Evolutionary conservation across 2,888 invertebrate species (phyloP), one percentile per base, ranked within the genome.

Genomic region (Plagodis pulveraria): DNA sequence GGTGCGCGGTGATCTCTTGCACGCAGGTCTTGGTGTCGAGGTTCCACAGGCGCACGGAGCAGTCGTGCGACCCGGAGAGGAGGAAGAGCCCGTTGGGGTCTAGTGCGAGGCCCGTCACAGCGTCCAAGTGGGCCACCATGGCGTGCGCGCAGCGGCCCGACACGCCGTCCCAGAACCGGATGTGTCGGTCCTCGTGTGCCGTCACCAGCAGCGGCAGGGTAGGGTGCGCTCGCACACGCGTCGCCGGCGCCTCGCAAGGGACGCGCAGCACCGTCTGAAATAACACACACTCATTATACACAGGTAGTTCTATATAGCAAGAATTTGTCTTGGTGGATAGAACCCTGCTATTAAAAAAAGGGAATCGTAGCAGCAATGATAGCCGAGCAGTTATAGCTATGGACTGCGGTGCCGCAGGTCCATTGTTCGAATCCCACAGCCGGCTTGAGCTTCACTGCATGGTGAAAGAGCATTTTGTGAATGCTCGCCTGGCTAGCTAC

Each of bases 71-170:
- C 94, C 99, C 99, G 80, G 99, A 99, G 77, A 99, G 94, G 82
- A 99, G 95, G 94, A 99, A 99, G 73, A 99, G 95, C 59, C 99
- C 99, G 94, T 99, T 98, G 66, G 99, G 98, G 94, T 99, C 99
- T 70, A 99, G 97, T 74, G 99, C 99, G 80, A 99, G 94, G 83
- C 98, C 98, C 71, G 99, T 99, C 65, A 99, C 99, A 55, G 99
- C 98, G 93, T 99, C 99, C 84, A 99, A 94, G 94, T 99, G 99
- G 66, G 99, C 99, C 71, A 99, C 99, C 98, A 99, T 99, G 67
- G 98, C 97, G 93, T 99, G 98, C 72, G 99, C 96, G 93, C 98
- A 95, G 86, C 98, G 97, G 40, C 99, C 99, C 77, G 96, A 95
- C 80, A 96, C 97, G 86, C 97, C 98, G 93, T 99, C 99, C 95